Base-by-base conservation (phyloP, 2,888 invertebrate genomes). In the Caenorhabditis virilis region DNA sequence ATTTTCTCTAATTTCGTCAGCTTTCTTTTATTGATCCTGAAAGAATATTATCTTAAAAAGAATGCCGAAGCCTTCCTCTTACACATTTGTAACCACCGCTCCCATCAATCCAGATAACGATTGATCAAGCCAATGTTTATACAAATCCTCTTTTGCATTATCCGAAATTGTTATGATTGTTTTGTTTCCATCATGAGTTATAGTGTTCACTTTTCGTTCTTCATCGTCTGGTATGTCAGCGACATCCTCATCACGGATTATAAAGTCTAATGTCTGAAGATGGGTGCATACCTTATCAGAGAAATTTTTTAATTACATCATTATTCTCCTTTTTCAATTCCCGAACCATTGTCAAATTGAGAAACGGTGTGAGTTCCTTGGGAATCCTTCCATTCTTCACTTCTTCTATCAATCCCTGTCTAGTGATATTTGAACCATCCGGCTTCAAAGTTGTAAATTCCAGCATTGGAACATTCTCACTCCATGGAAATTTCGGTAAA, bases 81-180 rank as follows among this genome's bases (percentile, higher is more conserved):
- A 77, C 78, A 68, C 69, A 39, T 74, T 64, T 9, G 75, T 69
- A 4, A 77, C 78, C 7, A 76, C 66, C 5, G 79, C 78, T 9
- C 78, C 79, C 71, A 79, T 77, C 16, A 79, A 57, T 18, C 78
- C 79, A 25, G 72, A 71, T 23, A 78, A 52, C 3, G 74, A 76
- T 45, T 78, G 78, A 50, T 77, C 73, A 25, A 74, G 54, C 78
- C 79, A 79, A 64, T 78, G 78, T 56, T 72, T 71, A 30, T 67
- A 62, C 6, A 77, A 51, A 46, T 75, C 69, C 5, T 55, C 45
- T 26, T 63, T 49, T 1, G 67, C 71, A 35, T 71, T 61, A 20
- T 60, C 57, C 0, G 68, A 58, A 15, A 70, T 46, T 1, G 54
- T 63, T 13, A 70, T 58, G 2, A 49, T 62, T 2, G 69, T 60